Evolutionary conservation across 2,888 invertebrate species (phyloP).

Genomic region (Cepaea hortensis): DNA sequence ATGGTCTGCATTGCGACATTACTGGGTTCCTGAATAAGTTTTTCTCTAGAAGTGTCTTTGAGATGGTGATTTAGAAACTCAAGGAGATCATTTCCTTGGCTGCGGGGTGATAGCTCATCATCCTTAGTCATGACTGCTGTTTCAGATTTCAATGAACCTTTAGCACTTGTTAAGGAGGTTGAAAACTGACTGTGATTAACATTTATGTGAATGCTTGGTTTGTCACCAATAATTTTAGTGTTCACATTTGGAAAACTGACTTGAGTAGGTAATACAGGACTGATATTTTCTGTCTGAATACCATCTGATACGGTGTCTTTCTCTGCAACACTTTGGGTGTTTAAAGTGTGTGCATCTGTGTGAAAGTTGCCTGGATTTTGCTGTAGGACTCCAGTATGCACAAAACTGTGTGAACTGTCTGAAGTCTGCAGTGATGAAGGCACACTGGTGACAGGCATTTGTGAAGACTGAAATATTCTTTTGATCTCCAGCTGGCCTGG

Average conservation of each 20-base stretch:
- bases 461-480: conserved; percentile 32
- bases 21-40: not conserved
- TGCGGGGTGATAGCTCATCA: conserved; percentile 34
- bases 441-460: not conserved
- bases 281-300: conserved; percentile 12
- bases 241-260: conserved; percentile 12
- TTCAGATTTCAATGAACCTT: conserved; percentile 6
- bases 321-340: not conserved
- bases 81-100: conserved; percentile 37
- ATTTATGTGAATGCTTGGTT: not conserved
- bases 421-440: conserved; percentile 22
- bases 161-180: not conserved
- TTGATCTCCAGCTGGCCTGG: conserved; percentile 48
- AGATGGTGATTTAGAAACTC: conserved; percentile 43
- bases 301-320: not conserved
- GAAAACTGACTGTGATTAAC: not conserved
- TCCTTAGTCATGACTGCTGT: conserved; percentile 3
- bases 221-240: not conserved
- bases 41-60: conserved; percentile 33
- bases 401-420: conserved; percentile 27
- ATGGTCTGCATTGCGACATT: not conserved
- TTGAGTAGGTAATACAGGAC: not conserved
- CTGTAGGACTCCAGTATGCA: conserved; percentile 41
- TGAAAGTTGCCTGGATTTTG: not conserved
- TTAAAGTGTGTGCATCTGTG: not conserved